Percentiles rank a stretch among this genome's conserved stretches.
phyloP scores from a whole-genome alignment of 1,140 invertebrate species.

The Aradophagus sp. region DNA sequence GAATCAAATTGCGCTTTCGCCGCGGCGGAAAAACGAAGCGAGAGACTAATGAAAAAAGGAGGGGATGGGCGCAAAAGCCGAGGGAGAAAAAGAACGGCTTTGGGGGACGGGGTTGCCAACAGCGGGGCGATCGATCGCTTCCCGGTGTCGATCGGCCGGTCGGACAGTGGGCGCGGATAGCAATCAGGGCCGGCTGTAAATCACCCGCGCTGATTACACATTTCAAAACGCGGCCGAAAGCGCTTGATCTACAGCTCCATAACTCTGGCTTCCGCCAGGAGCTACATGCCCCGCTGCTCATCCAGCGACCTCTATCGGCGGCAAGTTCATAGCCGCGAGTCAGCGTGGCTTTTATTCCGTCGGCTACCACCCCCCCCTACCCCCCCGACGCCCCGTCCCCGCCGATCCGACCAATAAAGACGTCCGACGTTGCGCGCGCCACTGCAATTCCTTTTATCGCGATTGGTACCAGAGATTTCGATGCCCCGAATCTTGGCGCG shows the following conservation, averaged over 20 bases:
- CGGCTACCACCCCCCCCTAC: neutral
- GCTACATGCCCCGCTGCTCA: constrained; percentile 36
- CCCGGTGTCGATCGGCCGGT: constrained; percentile 53
- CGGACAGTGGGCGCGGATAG: constrained; percentile 59
- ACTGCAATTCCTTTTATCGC: constrained; percentile 58
- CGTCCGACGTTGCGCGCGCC: constrained; percentile 30
- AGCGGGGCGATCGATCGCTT: constrained; percentile 54
- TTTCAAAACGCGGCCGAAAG: constrained; percentile 69
- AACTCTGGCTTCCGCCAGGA: constrained; percentile 59
- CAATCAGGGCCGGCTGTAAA: constrained; percentile 66
- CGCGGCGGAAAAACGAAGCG: constrained; percentile 4
- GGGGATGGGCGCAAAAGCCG: neutral
- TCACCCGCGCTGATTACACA: constrained; percentile 71
- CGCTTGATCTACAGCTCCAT: constrained; percentile 69
- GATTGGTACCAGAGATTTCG: constrained; percentile 55
- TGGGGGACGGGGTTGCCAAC: constrained; percentile 10
- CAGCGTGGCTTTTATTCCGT: constrained; percentile 34
- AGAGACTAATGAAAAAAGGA: constrained; percentile 21
- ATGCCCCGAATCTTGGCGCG: constrained; percentile 39
- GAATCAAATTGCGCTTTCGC: constrained; percentile 30
- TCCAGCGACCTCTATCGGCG: constrained; percentile 38
- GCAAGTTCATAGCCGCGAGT: constrained; percentile 46
- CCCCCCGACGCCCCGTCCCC: constrained; percentile 5
- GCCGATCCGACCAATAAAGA: constrained; percentile 53
- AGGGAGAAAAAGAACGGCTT: constrained; percentile 1